phyloP scores from a whole-genome alignment of 2,797 vertebrate genomes.

The Myotis myotis region DNA sequence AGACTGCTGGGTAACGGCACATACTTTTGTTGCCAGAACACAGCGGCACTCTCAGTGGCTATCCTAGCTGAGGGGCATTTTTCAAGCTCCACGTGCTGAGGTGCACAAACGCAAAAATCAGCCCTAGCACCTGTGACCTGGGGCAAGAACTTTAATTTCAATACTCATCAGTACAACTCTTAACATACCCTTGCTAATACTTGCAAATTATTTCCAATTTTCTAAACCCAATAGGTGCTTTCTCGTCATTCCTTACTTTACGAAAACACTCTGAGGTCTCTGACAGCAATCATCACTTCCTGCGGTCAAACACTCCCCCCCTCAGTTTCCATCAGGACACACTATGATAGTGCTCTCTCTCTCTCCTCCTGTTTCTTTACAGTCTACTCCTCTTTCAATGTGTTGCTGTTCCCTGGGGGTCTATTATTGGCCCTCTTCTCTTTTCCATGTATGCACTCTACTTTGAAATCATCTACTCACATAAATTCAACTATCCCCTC shows the following conservation, averaged over 20 bases:
- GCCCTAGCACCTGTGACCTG: background rate
- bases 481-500: background rate
- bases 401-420: background rate
- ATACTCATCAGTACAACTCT: background rate
- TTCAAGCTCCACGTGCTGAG: background rate
- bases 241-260: background rate
- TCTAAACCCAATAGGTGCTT: background rate
- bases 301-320: background rate
- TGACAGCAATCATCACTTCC: background rate
- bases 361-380: background rate
- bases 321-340: background rate
- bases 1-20: too few species aligned
- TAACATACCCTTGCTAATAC: background rate
- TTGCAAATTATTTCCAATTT: slow-evolving; percentile 43
- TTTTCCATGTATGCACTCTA: background rate
- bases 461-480: background rate
- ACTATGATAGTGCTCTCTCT: background rate
- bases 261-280: background rate
- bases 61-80: background rate
- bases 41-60: background rate
- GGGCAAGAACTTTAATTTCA: background rate
- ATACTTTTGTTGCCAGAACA: background rate
- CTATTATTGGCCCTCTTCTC: background rate
- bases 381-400: background rate
- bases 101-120: background rate